Evolutionary conservation across 2,113 vertebrate genomes (phyloP), one percentile per base, ranked within the genome.

Genomic region (Oryzias curvinotus): DNA sequence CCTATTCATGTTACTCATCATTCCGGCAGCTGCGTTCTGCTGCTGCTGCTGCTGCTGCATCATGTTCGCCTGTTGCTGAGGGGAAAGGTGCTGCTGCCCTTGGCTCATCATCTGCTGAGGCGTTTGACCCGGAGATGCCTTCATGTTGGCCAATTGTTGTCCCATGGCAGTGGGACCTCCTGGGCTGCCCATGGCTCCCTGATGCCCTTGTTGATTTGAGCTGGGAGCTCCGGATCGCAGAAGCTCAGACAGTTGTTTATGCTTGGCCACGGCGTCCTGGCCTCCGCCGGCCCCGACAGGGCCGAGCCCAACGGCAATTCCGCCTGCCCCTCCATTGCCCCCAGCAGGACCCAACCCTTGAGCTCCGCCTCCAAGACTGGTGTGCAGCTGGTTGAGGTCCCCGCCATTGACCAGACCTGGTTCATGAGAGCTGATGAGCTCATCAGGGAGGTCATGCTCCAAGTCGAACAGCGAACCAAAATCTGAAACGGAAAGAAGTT

Each of bases 191-290:
- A 95, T 93, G 3, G 78, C 58, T 67, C 83, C 89, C 80, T 87
- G 95, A 84, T 93, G 98, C 18, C 85, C 87, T 43, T 89, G 90
- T 30, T 81, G 87, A 62, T 71, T 58, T 8, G 87, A 76, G 30
- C 84, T 47, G 44, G 93, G 92, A 81, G 78, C 85, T 74, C 95
- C 94, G 55, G 96, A 94, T 51, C 95, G 94, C 46, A 98, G 79
- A 76, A 99, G 92, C 88, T 99, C 97, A 14, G 97, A 99, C 45
- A 99, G 92, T 75, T 99, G 97, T 90, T 98, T 98, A 89, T 99
- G 97, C 90, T 98, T 99, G 82, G 96, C 96, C 68, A 96, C 97
- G 68, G 96, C 97, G 85, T 99, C 96, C 88, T 96, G 96, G 15
- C 82, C 87, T 23, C 80, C 81, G 5, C 73, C 63, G 5, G 75